Conservation (phyloP, 2,888 invertebrate species). For the Tillus elongatus region DNA sequence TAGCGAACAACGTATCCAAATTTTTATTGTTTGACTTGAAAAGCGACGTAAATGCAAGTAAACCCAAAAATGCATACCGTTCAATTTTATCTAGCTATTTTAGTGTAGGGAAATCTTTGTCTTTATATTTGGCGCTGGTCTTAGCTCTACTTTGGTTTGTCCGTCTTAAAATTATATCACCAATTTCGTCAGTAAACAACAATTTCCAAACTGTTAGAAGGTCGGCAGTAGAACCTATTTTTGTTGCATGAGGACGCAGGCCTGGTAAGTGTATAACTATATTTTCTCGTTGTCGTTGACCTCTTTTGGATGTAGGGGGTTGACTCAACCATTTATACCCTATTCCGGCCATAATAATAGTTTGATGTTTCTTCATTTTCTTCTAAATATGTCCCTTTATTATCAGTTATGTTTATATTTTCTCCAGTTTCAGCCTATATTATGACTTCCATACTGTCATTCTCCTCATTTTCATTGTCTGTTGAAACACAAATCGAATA, state of each 20-base stretch:
- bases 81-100: conserved; percentile 7
- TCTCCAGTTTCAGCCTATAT: no score
- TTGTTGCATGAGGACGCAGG: conserved; percentile 2
- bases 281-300: conserved; percentile 5
- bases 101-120: conserved; percentile 7
- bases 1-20: conserved; percentile 5
- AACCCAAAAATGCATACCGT: conserved; percentile 6
- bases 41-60: conserved; percentile 4
- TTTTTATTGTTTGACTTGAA: conserved; percentile 8
- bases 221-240: neutral
- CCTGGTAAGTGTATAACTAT: conserved; percentile 7
- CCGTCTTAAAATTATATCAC: conserved; percentile 6
- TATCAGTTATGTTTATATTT: no score
- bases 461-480: no score
- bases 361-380: neutral
- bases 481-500: no score
- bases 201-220: conserved; percentile 6
- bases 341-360: neutral
- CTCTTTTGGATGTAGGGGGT: conserved; percentile 4
- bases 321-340: neutral
- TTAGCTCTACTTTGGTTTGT: conserved; percentile 6
- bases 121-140: conserved; percentile 3
- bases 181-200: conserved; percentile 8
- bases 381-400: no score
- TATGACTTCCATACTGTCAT: no score